Evolutionary conservation across 2,113 vertebrate species (phyloP).

Genomic region (Callipepla californica): DNA sequence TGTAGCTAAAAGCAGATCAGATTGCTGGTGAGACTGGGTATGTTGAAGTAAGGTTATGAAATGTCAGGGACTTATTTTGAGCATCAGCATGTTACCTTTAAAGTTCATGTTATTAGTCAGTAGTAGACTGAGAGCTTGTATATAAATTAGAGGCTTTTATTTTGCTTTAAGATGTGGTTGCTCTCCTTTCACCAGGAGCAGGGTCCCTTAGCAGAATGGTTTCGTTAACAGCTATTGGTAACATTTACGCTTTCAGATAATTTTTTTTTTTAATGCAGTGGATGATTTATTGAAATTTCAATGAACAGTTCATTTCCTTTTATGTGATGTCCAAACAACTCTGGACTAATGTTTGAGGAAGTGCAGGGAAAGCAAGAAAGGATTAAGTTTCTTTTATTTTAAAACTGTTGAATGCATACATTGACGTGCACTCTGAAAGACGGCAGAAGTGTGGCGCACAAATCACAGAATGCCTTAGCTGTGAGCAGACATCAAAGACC

Average conservation of each 20-base stretch:
- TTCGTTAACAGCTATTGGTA: neutral
- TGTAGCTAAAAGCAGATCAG: neutral
- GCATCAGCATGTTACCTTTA: neutral
- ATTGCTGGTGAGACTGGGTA: neutral
- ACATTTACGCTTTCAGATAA: neutral
- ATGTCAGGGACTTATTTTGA: neutral
- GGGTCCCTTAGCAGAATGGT: neutral
- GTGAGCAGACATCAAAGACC: no score
- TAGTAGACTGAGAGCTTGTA: neutral
- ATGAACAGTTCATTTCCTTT: neutral
- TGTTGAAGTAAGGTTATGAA: neutral
- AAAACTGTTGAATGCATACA: neutral
- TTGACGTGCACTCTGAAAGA: neutral
- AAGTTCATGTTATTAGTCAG: neutral
- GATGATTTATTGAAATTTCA: neutral
- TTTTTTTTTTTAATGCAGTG: neutral
- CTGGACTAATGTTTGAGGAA: neutral
- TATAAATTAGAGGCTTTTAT: neutral
- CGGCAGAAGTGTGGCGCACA: accelerated
- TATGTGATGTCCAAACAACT: neutral
- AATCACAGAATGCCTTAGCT: no score
- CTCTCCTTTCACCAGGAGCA: neutral
- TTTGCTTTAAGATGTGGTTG: neutral
- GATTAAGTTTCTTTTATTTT: neutral
- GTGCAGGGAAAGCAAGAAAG: neutral